These are phyloP conservation scores for Drosophila maculinotata DNA, from an alignment of 2,888 invertebrate species.

Conservation along the genomic window DNA sequence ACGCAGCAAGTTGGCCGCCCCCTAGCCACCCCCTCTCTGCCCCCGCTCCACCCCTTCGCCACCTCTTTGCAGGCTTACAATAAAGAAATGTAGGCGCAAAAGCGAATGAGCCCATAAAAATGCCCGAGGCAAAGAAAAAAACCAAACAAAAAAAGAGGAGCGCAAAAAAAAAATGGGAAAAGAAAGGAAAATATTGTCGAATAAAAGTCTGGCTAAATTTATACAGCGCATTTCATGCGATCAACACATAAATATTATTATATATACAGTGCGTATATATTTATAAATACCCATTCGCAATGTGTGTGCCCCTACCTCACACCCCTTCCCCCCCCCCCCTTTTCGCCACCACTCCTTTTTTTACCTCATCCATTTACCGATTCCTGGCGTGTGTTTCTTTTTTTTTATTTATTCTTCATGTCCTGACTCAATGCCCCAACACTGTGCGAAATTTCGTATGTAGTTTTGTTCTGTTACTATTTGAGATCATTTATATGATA, in stretches of 20 bases:
- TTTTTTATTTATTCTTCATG: background rate
- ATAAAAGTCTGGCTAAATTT: conserved; percentile 74
- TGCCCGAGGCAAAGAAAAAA: conserved; percentile 19
- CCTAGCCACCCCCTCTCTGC: background rate
- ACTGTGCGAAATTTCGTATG: conserved; percentile 24
- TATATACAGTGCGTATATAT: conserved; percentile 49
- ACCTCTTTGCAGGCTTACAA: conserved; percentile 33
- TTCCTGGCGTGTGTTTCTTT: conserved; percentile 4
- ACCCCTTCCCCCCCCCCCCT: background rate
- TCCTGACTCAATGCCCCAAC: conserved; percentile 33
- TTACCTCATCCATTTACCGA: conserved; percentile 26
- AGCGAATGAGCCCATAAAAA: conserved; percentile 59
- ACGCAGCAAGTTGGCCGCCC: conserved; percentile 49
- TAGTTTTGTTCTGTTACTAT: background rate
- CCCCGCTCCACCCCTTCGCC: background rate
- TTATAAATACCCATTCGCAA: conserved; percentile 45
- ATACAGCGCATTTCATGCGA: conserved; percentile 78
- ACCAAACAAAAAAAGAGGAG: conserved; percentile 11
- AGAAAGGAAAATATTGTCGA: conserved; percentile 57
- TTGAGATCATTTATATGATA: too few relatives aligned
- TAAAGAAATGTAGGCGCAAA: conserved; percentile 37
- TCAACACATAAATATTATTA: conserved; percentile 79
- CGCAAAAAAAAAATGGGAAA: conserved; percentile 14
- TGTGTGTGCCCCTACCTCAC: background rate
- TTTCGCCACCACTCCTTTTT: background rate